Percentiles rank a stretch among this genome's conserved stretches.
Evolutionary conservation across 2,113 vertebrate species (phyloP).

Genomic region (Chloropsis hardwickii): DNA sequence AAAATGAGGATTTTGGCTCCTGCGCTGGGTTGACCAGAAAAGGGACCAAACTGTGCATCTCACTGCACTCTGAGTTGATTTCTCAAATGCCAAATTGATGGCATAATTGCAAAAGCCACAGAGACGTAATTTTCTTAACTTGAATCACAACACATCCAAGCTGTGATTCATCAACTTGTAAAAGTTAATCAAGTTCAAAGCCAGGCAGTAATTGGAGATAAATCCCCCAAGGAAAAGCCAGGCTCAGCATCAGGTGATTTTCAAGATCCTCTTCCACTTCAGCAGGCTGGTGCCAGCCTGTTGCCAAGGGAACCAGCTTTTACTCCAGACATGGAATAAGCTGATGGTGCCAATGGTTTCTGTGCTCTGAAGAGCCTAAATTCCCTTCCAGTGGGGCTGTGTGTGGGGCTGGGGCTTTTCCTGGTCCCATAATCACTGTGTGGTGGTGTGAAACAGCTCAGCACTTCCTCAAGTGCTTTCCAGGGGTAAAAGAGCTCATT

Average conservation of each 20-base stretch:
- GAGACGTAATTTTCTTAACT: conserved; percentile 44
- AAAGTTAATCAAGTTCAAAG: conserved; percentile 58
- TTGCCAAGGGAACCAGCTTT: conserved; percentile 11
- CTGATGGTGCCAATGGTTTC: neutral
- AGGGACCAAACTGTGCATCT: neutral
- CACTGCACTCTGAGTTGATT: neutral
- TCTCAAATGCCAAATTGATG: conserved; percentile 3
- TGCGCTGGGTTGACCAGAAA: neutral
- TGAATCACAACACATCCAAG: conserved; percentile 30
- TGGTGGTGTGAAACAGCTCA: neutral
- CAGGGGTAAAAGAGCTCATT: neutral
- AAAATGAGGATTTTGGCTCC: neutral
- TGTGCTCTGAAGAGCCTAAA: neutral
- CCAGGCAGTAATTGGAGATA: conserved; percentile 26
- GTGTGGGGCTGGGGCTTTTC: neutral
- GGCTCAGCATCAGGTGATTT: neutral
- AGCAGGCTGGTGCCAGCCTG: neutral
- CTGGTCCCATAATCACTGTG: neutral
- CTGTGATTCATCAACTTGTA: conserved; percentile 47
- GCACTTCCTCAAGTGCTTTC: neutral
- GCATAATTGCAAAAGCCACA: conserved; percentile 55
- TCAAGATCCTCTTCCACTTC: neutral
- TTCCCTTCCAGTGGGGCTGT: neutral
- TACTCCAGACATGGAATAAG: neutral
- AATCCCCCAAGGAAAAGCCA: conserved; percentile 14